Evolutionary conservation across 2,113 vertebrate species (phyloP).

Genomic region (Anolis sagrei): DNA sequence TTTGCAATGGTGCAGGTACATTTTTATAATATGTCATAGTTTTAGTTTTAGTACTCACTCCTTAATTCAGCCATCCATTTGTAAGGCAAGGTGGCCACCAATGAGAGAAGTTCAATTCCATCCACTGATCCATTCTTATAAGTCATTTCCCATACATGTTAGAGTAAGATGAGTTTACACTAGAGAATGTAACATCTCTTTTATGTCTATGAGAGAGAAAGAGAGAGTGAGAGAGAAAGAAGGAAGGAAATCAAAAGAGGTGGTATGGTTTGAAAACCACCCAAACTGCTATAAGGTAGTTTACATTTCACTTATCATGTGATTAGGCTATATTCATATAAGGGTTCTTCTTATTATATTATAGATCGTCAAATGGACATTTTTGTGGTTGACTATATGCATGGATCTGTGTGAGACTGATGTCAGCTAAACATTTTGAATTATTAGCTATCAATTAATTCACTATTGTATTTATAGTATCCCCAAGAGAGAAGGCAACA

Average conservation of each 20-base stretch:
- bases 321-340: neutral
- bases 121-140: neutral
- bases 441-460: too few relatives aligned
- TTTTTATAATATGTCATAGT: neutral
- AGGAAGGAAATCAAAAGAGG: neutral
- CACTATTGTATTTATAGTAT: too few relatives aligned
- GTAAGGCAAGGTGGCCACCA: neutral
- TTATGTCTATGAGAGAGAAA: too few relatives aligned
- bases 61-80: neutral
- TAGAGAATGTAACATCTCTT: neutral
- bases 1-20: slow-evolving; percentile 84
- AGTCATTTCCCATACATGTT: neutral
- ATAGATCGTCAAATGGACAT: neutral
- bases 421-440: neutral
- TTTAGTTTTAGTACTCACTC: neutral
- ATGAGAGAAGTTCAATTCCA: neutral
- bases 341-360: neutral
- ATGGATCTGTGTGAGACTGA: too few relatives aligned
- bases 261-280: neutral
- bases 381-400: neutral
- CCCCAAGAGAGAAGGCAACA: too few relatives aligned
- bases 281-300: neutral
- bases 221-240: neutral
- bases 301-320: neutral
- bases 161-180: neutral